Conservation (phyloP, 2,888 invertebrate species). For the Dynastes grantii region DNA sequence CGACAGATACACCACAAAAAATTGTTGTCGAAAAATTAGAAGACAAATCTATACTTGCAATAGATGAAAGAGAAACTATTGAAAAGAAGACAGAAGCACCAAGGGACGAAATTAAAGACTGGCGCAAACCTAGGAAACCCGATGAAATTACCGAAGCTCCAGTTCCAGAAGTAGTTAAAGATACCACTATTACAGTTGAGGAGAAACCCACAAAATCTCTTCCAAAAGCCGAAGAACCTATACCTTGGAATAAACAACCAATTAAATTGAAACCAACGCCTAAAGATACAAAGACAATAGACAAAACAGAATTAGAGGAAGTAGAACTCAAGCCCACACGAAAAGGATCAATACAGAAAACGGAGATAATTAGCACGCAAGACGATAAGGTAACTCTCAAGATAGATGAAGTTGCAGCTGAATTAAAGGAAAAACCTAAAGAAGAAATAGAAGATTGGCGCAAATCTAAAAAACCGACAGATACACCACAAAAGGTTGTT, state of each 20-base stretch:
- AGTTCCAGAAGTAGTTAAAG: background rate
- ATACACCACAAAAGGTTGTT: conserved; percentile 42
- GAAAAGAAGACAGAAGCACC: conserved; percentile 21
- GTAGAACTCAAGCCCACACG: conserved; percentile 68
- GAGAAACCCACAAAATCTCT: conserved; percentile 39
- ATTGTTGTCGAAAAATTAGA: conserved; percentile 12
- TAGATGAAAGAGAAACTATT: conserved; percentile 46
- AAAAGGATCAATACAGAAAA: conserved; percentile 53
- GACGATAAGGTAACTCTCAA: background rate
- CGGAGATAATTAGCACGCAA: background rate
- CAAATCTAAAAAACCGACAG: conserved; percentile 26
- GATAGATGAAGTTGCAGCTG: background rate
- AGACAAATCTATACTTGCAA: conserved; percentile 42
- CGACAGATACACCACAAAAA: background rate
- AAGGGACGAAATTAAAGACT: conserved; percentile 55
- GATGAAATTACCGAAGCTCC: conserved; percentile 21
- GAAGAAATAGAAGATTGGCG: conserved; percentile 46
- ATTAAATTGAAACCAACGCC: conserved; percentile 72
- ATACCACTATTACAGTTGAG: background rate
- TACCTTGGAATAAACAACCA: conserved; percentile 78
- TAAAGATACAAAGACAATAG: conserved; percentile 64
- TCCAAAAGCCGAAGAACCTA: conserved; percentile 59
- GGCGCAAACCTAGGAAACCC: conserved; percentile 55
- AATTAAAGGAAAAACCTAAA: background rate
- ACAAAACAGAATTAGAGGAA: conserved; percentile 71